Evolutionary conservation across 2,888 invertebrate genomes (phyloP).

Genomic region (Antheraea assamensis): DNA sequence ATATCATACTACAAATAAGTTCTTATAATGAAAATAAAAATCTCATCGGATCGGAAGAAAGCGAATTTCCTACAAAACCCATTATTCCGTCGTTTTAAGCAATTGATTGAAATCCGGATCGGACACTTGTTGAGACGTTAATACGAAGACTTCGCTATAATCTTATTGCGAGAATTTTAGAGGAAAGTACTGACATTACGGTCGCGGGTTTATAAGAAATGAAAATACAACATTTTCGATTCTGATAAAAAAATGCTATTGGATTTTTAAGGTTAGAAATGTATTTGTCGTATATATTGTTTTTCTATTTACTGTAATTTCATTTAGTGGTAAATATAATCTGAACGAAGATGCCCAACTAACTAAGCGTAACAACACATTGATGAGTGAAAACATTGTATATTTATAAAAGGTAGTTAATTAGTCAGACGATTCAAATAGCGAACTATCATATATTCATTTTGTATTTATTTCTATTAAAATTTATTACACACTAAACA

Average conservation of each 20-base stretch:
- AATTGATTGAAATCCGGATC: conserved; percentile 55
- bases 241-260: background rate
- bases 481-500: background rate
- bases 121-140: conserved; percentile 42
- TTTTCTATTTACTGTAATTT: background rate
- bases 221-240: background rate
- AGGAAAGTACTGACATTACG: conserved; percentile 15
- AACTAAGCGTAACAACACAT: background rate
- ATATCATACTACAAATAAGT: background rate
- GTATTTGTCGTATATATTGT: background rate
- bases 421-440: too few relatives aligned
- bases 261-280: background rate
- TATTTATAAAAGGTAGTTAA: too few relatives aligned
- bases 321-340: too few relatives aligned
- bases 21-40: conserved; percentile 16
- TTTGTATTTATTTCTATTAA: too few relatives aligned
- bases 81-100: conserved; percentile 53
- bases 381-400: background rate
- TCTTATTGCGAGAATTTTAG: conserved; percentile 41
- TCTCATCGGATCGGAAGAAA: conserved; percentile 21
- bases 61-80: conserved; percentile 34
- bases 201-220: background rate
- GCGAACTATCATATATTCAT: too few relatives aligned
- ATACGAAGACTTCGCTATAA: conserved; percentile 43
- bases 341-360: too few relatives aligned